Percentiles rank a stretch among this genome's conserved stretches.
These are phyloP conservation scores for Lasiurus borealis DNA, from an alignment of 2,113 vertebrate species.

Conservation along the genomic window DNA sequence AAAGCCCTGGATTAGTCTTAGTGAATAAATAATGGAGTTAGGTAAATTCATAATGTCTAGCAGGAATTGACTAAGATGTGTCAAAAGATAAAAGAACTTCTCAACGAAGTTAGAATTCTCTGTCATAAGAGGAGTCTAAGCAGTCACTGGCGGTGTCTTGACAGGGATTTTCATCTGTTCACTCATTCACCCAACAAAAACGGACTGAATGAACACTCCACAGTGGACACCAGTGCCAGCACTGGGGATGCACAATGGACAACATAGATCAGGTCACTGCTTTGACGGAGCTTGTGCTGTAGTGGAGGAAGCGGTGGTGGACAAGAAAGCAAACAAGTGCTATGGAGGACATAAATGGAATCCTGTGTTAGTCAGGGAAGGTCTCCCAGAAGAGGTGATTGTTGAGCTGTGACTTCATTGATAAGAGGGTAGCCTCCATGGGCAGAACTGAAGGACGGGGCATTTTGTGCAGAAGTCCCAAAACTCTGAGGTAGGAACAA, in stretches of 20 bases:
- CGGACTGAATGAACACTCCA: not conserved
- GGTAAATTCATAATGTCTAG: not conserved
- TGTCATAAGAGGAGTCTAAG: too few species aligned
- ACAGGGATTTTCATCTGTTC: not conserved
- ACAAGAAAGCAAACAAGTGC: not conserved
- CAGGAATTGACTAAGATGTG: not conserved
- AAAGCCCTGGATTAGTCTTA: not conserved
- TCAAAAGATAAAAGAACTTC: not conserved
- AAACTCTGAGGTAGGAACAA: not conserved
- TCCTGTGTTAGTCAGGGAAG: not conserved
- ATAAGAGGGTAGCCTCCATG: not conserved
- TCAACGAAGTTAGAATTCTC: too few species aligned
- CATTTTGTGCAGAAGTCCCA: not conserved
- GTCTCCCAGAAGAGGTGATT: not conserved
- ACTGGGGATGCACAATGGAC: not conserved
- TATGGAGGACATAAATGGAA: not conserved
- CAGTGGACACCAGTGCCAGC: rapidly evolving
- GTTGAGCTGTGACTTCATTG: not conserved
- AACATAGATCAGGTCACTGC: not conserved
- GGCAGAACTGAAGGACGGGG: not conserved
- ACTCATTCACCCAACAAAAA: not conserved
- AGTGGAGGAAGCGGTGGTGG: too few species aligned
- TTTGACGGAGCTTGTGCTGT: not conserved
- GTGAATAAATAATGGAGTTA: not conserved
- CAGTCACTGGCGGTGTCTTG: too few species aligned